Base-by-base conservation (phyloP, 2,113 vertebrate genomes). In the Prunella himalayana region DNA sequence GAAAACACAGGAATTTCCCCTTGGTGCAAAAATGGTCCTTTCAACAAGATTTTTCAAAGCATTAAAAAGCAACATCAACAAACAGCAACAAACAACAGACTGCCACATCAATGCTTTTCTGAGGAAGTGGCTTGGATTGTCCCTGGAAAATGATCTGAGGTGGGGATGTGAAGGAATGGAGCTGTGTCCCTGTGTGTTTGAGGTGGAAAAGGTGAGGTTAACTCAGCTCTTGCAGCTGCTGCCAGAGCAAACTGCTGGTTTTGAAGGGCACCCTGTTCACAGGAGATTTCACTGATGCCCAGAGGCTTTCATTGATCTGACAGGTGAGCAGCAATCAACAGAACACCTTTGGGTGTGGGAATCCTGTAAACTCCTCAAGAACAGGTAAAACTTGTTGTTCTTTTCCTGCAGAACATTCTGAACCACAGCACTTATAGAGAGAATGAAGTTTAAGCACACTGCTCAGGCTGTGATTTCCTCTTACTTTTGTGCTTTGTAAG, bases 321-420 rank as follows among this genome's bases (percentile, higher is more conserved):
- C 71, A 87, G 51, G 21, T 65, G 77, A 94, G 70, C 42, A 76
- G 14, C 64, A 88, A 85, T 60, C 70, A 94, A 68, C 44, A 71
- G 49, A 93, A 92, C 35, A 79, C 13, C 41, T 77, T 17, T 82
- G 31, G 31, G 37, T 69, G 86, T 64, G 88, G 68, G 66, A 92
- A 92, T 87, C 49, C 73, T 87, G 45, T 39, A 45, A 65, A 79
- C n/a, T 82, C 72, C 71, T 79, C 60, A 73, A 71, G 86, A 88
- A 92, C 87, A 89, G 71, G 91, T 94, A 91, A 87, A 93, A 95
- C 96, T 65, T 71, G 82, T 68, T 73, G 80, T 10, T 78, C 42
- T 92, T 57, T 92, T 59, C 72, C 64, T 82, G 47, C 30, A 59
- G 49, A 18, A 77, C 51, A 24, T 59, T 89, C 56, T 78, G 86